Conservation (phyloP, 2,113 vertebrate genomes). For the Laticauda laticaudata region DNA sequence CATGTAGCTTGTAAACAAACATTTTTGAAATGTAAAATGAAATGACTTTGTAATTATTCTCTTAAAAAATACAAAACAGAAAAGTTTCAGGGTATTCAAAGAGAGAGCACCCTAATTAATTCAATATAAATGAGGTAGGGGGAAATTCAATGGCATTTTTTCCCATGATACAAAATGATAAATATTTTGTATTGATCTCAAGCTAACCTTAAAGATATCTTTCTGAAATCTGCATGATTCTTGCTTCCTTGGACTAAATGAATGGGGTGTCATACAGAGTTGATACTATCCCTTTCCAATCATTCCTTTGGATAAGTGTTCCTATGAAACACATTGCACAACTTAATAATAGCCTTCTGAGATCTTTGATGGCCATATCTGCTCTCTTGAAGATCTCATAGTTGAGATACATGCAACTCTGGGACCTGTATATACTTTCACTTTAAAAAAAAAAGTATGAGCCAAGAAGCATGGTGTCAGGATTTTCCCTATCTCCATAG, state of each 20-base stretch:
- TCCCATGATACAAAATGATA: background rate
- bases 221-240: background rate
- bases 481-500: background rate
- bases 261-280: background rate
- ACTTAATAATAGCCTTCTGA: background rate
- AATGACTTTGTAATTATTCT: background rate
- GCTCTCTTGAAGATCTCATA: background rate
- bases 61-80: background rate
- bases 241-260: background rate
- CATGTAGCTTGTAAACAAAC: background rate
- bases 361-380: background rate
- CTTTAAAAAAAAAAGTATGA: background rate
- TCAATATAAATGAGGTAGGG: background rate
- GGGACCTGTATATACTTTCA: background rate
- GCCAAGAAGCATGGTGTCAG: background rate
- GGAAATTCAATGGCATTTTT: background rate
- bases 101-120: background rate
- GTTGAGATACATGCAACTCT: background rate
- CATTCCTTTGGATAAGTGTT: background rate
- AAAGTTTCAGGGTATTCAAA: background rate
- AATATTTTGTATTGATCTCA: background rate
- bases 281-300: background rate
- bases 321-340: background rate
- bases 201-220: background rate
- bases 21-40: background rate